Evolutionary conservation across 2,888 invertebrate species (phyloP), one percentile per base, ranked within the genome.

Genomic region (Caenorhabditis japonica): DNA sequence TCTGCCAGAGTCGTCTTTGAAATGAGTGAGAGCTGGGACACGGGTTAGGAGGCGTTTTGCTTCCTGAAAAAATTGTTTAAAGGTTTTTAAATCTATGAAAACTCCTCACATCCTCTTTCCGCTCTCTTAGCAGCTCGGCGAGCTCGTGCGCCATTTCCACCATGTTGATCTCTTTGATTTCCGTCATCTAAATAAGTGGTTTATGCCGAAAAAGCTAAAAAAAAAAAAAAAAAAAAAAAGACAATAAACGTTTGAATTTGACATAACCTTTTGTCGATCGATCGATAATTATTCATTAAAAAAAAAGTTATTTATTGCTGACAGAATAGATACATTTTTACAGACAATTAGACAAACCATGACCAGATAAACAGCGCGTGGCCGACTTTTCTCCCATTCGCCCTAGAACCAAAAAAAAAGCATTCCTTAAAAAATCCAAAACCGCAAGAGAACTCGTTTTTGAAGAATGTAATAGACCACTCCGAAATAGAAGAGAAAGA

Each of bases 391-490:
- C n/a, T n/a, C n/a, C n/a, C n/a, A n/a, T n/a, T n/a, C n/a, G n/a
- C n/a, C n/a, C n/a, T n/a, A n/a, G n/a, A n/a, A n/a, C n/a, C n/a
- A n/a, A n/a, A n/a, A n/a, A n/a, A n/a, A n/a, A n/a, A n/a, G n/a
- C n/a, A n/a, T n/a, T n/a, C n/a, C 30, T 58, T 64, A 80, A 55
- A 79, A 83, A 30, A 82, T 58, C 52, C 62, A 61, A 12, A 83
- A 78, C 34, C 68, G 62, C 5, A 72, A 38, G 23, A 84, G 94
- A 77, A 94, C 88, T 85, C 97, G 91, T 88, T 94, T 95, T 87
- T 94, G 94, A 51, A 97, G 91, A 84, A 97, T 94, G 87, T 97
- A 97, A 83, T 95, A 90, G 46, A 95, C 94, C 81, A 94, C 94
- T 13, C 93, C 93, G 80, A 94, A 89, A 88, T 95, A 95, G 89